A percentile compares a stretch with the other conserved stretches of the same genome.
These are phyloP conservation scores for Dicycla oo DNA, from an alignment of 2,888 invertebrate species.

Conservation along the genomic window DNA sequence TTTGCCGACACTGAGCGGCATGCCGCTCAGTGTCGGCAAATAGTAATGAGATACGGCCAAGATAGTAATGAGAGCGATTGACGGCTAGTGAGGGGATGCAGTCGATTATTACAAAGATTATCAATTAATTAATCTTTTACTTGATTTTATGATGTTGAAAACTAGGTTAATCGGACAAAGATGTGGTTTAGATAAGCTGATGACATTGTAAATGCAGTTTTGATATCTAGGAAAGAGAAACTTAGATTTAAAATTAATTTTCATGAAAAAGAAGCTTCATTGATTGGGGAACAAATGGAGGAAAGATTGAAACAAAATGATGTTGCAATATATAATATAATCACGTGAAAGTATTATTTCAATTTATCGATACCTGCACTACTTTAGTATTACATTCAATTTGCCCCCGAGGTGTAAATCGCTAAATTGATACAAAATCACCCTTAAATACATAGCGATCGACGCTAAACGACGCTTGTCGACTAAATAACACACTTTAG, in stretches of 20 bases:
- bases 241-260: background rate
- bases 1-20: conserved; percentile 75
- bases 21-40: too few relatives aligned
- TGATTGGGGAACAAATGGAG: too few relatives aligned
- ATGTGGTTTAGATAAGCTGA: conserved; percentile 33
- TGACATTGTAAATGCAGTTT: conserved; percentile 24
- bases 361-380: conserved; percentile 56
- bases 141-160: conserved; percentile 48
- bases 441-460: conserved; percentile 63
- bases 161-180: conserved; percentile 35
- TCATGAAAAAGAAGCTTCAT: conserved; percentile 3
- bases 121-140: conserved; percentile 61
- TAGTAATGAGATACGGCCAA: conserved; percentile 46
- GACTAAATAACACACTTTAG: conserved; percentile 75
- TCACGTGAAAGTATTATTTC: background rate
- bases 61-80: conserved; percentile 75
- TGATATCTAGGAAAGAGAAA: conserved; percentile 3
- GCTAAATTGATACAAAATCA: conserved; percentile 75
- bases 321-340: background rate
- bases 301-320: background rate
- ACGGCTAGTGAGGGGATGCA: conserved; percentile 70
- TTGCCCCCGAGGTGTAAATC: conserved; percentile 66
- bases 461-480: conserved; percentile 57
- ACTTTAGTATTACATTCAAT: conserved; percentile 23
- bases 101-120: conserved; percentile 48